Evolutionary conservation across 2,113 vertebrate genomes (phyloP).

Genomic region (Acanthisitta chloris): DNA sequence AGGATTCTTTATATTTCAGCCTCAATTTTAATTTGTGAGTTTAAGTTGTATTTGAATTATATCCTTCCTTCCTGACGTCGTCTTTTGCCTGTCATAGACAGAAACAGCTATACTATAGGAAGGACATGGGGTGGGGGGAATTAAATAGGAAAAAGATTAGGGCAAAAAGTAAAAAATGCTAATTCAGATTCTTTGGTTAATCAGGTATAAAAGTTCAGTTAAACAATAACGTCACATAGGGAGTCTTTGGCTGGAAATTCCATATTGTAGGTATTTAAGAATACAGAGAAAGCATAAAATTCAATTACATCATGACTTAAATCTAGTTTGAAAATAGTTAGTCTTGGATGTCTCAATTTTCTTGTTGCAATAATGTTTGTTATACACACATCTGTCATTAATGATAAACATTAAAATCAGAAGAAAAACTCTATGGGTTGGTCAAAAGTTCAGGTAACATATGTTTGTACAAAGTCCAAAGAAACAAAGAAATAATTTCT

Average conservation of each 20-base stretch:
- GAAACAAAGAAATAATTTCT: neutral
- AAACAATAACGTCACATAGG: neutral
- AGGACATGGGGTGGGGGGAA: accelerated
- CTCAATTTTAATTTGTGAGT: neutral
- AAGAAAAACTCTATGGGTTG: neutral
- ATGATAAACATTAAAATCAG: neutral
- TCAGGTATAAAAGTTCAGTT: neutral
- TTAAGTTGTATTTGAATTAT: neutral
- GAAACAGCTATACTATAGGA: neutral
- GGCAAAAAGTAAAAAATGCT: neutral
- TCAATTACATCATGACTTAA: neutral
- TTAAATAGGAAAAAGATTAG: neutral
- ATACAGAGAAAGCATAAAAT: neutral
- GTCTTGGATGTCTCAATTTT: neutral
- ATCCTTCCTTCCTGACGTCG: neutral
- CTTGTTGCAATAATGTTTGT: neutral
- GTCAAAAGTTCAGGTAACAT: neutral
- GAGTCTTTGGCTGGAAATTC: neutral
- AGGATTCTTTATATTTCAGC: neutral
- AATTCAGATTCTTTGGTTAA: neutral
- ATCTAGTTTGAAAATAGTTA: neutral
- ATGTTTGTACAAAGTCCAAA: neutral
- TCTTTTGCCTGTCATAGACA: neutral
- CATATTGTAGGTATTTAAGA: neutral
- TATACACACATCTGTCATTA: neutral